Percentiles rank a stretch among this genome's conserved stretches.
These are phyloP conservation scores for Anaspis maculata DNA, from an alignment of 2,888 invertebrate genomes.

Conservation along the genomic window DNA sequence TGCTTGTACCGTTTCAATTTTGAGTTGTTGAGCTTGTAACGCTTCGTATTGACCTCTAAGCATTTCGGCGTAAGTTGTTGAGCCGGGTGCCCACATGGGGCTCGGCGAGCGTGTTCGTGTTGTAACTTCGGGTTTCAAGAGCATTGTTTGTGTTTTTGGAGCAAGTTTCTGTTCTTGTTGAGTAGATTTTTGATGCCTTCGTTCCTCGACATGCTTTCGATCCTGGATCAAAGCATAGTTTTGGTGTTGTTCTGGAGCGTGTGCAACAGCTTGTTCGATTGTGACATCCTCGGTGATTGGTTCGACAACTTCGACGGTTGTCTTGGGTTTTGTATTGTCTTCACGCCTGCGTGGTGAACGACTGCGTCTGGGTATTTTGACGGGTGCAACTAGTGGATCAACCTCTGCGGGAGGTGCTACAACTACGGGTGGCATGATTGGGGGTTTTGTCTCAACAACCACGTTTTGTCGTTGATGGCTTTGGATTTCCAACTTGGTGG, in stretches of 20 bases:
- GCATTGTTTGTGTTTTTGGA: background rate
- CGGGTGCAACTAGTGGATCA: background rate
- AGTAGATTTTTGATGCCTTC: background rate
- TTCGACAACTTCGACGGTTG: background rate
- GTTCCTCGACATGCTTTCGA: background rate
- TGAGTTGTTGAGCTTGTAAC: too few relatives aligned
- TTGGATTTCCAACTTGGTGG: background rate
- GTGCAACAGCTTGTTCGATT: background rate
- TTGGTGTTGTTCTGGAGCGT: too few relatives aligned
- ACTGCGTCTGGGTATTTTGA: conserved; percentile 42
- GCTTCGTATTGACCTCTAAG: conserved; percentile 50
- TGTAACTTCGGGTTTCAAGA: conserved; percentile 25
- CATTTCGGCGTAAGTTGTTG: conserved; percentile 72
- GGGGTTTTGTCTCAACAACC: conserved; percentile 22
- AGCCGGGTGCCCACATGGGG: conserved; percentile 66
- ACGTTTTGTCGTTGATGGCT: conserved; percentile 5
- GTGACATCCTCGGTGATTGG: background rate
- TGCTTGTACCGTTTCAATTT: too few relatives aligned
- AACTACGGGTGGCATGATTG: conserved; percentile 10
- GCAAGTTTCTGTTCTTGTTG: background rate
- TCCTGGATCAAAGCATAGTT: too few relatives aligned
- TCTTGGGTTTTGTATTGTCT: conserved; percentile 18
- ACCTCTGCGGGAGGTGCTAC: conserved; percentile 9
- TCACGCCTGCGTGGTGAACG: conserved; percentile 46
- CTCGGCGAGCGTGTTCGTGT: conserved; percentile 52